Conservation (phyloP, 2,797 vertebrate genomes). For the Notolepis coatsorum region DNA sequence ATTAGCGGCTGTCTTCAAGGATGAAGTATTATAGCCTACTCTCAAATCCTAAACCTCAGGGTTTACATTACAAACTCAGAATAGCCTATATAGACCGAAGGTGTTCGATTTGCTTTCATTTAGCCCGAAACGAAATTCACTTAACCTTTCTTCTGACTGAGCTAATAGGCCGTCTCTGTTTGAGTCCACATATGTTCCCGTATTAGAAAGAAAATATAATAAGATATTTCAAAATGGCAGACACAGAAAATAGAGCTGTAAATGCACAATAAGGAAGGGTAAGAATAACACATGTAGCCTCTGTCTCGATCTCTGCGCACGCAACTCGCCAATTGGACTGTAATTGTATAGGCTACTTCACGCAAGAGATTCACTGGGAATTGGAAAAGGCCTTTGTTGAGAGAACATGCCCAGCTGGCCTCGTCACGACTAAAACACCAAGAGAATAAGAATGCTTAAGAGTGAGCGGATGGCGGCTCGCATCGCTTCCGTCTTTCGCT, state of each 20-base stretch:
- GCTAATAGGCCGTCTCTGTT: constrained; percentile 19
- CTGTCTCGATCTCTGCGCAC: constrained; percentile 5
- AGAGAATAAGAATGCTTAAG: constrained; percentile 31
- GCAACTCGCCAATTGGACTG: neutral
- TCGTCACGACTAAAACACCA: constrained; percentile 33
- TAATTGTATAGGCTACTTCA: constrained; percentile 15
- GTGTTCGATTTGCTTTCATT: constrained; percentile 17
- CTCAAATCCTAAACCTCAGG: constrained; percentile 41
- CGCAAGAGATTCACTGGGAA: constrained; percentile 8
- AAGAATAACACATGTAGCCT: constrained; percentile 38
- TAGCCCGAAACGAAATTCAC: constrained; percentile 1
- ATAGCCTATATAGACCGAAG: too few species aligned
- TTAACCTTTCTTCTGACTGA: constrained; percentile 6
- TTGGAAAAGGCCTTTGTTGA: constrained; percentile 15
- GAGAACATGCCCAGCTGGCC: constrained; percentile 20
- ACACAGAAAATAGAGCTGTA: constrained; percentile 56
- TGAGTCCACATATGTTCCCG: constrained; percentile 9
- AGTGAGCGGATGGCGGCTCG: constrained; percentile 38
- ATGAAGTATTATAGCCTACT: constrained; percentile 53
- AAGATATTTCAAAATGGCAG: constrained; percentile 77
- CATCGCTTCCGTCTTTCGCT: constrained; percentile 47
- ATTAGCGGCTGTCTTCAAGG: constrained; percentile 66
- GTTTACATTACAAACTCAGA: constrained; percentile 9
- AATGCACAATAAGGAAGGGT: constrained; percentile 61
- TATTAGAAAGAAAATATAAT: neutral